Evolutionary conservation across 2,797 vertebrate genomes (phyloP), one percentile per base, ranked within the genome.

Genomic region (Rhinoraja longicauda): DNA sequence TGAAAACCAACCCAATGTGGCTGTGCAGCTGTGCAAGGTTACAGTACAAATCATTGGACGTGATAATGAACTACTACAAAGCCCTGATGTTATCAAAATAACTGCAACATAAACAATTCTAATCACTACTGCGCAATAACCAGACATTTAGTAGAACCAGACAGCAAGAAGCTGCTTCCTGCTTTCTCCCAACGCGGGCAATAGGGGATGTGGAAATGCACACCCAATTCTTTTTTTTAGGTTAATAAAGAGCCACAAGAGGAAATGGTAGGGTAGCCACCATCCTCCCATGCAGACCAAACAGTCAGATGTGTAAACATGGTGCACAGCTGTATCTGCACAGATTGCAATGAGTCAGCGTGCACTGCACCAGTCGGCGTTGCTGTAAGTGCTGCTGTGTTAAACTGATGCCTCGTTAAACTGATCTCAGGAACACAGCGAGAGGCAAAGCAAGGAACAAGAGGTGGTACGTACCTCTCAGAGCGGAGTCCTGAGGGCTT

Each of bases 401-500:
- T 45, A 45, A 45, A 45, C 2, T 45, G 45, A 45, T 45, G 45
- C 45, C 45, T 45, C 45, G 45, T 45, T 45, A 45, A 45, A 45
- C 3, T 45, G 45, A 45, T 45, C 45, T 36, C 19, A 36, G 17
- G n/a, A 88, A 88, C 32, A 21, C 57, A 32, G 13, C 82, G n/a
- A 57, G 15, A 1, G 29, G 9, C 19, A 57, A 62, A 86, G 29
- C 86, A 86, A 73, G 70, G 21, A 91, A 53, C 39, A 67, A 2
- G 19, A 26, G 39, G 39, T 1, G 67, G 93, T 67, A 77, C 94
- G 93, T 67, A 77, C 94, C 94, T 0, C 93, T 0, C 1, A 94
- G 90, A 3, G 84, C 93, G 0, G 92, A 15, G 78, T 97, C 96
- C 0, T 0, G 82, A 39, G 29, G 0, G 45, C 93, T 93, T 94